Conservation (phyloP, 2,797 vertebrate species). For the Tokudaia tokunoshimensis region DNA sequence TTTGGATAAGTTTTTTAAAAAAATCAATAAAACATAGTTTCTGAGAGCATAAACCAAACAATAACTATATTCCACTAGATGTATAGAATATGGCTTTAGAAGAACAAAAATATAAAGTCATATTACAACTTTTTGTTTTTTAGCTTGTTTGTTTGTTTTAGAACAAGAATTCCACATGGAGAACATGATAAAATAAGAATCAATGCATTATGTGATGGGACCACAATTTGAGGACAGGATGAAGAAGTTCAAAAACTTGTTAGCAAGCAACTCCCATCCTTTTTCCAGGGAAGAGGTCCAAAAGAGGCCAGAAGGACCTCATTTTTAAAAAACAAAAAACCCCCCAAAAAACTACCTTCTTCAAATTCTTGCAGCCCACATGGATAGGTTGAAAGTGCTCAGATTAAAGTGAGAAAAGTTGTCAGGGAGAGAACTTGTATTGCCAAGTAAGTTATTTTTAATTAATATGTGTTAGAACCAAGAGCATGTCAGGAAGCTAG, state of each 20-base stretch:
- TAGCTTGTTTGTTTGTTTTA: neutral
- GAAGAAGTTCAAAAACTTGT: slow-evolving; percentile 19
- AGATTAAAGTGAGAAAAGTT: neutral
- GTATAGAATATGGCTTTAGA: slow-evolving; percentile 49
- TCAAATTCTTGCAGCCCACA: neutral
- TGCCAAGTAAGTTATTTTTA: slow-evolving; percentile 43
- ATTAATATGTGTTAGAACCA: neutral
- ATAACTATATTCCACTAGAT: neutral
- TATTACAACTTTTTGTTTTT: neutral
- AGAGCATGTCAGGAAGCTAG: neutral
- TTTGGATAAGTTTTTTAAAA: slow-evolving; percentile 7
- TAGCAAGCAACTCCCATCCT: neutral
- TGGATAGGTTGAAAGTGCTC: neutral
- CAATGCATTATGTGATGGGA: neutral
- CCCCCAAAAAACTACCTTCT: slow-evolving; percentile 15
- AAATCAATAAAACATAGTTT: slow-evolving; percentile 50
- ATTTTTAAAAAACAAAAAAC: neutral
- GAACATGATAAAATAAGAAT: slow-evolving; percentile 45
- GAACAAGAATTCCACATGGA: slow-evolving; percentile 11
- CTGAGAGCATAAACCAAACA: slow-evolving; percentile 38
- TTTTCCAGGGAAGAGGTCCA: slow-evolving; percentile 45
- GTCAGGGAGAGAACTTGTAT: neutral
- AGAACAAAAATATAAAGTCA: neutral
- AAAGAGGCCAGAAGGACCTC: slow-evolving; percentile 18
- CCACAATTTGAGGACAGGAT: slow-evolving; percentile 53